Evolutionary conservation across 1,140 invertebrate species (phyloP).

Genomic region (Drosophila trapezifrons): DNA sequence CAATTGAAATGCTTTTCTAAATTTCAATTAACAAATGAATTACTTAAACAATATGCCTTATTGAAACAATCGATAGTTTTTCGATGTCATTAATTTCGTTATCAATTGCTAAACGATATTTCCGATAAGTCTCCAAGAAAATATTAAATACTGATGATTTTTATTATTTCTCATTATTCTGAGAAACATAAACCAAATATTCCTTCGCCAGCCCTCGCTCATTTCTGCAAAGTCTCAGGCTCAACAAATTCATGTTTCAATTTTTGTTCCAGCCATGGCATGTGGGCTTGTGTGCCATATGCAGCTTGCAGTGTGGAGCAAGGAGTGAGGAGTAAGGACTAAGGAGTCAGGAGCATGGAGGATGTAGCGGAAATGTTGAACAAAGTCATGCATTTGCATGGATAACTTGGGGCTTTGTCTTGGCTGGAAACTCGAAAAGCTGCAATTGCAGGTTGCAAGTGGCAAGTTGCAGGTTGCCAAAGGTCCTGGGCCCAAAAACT

Average conservation of each 20-base stretch:
- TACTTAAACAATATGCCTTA: too few relatives aligned
- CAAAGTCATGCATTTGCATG: constrained; percentile 53
- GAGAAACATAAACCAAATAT: too few relatives aligned
- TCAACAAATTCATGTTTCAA: constrained; percentile 38
- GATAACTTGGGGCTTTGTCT: constrained; percentile 33
- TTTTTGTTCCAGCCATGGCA: constrained; percentile 8
- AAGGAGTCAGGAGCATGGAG: not conserved
- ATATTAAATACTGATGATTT: too few relatives aligned
- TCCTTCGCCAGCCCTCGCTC: not conserved
- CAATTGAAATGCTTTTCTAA: too few relatives aligned
- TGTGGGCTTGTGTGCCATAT: constrained; percentile 17
- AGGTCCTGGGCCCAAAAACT: constrained; percentile 14
- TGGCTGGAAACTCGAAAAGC: constrained; percentile 10
- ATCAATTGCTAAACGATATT: too few relatives aligned
- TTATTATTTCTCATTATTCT: too few relatives aligned
- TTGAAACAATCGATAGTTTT: too few relatives aligned
- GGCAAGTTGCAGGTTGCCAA: not conserved
- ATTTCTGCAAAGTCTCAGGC: constrained; percentile 12
- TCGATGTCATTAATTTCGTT: too few relatives aligned
- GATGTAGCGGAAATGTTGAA: constrained; percentile 56
- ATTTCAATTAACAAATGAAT: too few relatives aligned
- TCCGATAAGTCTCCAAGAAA: not conserved
- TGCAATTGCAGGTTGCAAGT: constrained; percentile 21
- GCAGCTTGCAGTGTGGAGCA: not conserved
- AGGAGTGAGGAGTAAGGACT: not conserved